Base-by-base conservation (phyloP, 1,140 invertebrate species). In the Zophobas morio region DNA sequence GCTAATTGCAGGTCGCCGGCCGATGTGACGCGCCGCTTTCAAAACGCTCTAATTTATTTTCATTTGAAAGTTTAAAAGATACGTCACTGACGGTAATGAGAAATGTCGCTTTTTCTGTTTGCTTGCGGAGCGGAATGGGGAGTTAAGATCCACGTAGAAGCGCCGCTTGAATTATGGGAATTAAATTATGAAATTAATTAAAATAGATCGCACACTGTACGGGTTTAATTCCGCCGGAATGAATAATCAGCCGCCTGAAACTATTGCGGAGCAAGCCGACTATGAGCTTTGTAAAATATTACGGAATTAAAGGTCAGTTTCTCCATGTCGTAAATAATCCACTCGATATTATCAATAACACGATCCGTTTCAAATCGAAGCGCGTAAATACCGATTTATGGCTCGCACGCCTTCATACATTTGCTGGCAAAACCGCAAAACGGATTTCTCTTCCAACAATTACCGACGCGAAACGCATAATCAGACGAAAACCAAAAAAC, bases 171-270 rank as follows among this genome's bases (percentile, higher is more conserved):
- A 42, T 46, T 66, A 66, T 66, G 39, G 39, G 60, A 66, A 66
- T 66, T 66, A 66, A 66, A 42, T 66, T 66, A 66, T 66, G 39
- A 66, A 40, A 66, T 66, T 66, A 66, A 66, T 66, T 66, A 42
- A 66, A 42, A 8, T 60, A 57, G 35, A 57, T 57, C 36, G 54
- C 54, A 57, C 54, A 35, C 51, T 57, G 54, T 57, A 39, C 56
- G 36, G 56, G 37, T 36, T 60, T 60, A 57, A 57, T 35, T 57
- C 34, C 35, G 36, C 36, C 36, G 33, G 34, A 57, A 57, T 57
- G 34, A 60, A 60, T 60, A 60, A 60, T 54, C 56, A 60, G 2
- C 6, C 56, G 56, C 34, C 36, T 54, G 53, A 54, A 54, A 54
- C 53, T 54, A 54, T 54, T 34, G 33, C 53, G 33, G 35, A 54